phyloP scores from a whole-genome alignment of 2,797 vertebrate genomes.

The Hybognathus amarus region DNA sequence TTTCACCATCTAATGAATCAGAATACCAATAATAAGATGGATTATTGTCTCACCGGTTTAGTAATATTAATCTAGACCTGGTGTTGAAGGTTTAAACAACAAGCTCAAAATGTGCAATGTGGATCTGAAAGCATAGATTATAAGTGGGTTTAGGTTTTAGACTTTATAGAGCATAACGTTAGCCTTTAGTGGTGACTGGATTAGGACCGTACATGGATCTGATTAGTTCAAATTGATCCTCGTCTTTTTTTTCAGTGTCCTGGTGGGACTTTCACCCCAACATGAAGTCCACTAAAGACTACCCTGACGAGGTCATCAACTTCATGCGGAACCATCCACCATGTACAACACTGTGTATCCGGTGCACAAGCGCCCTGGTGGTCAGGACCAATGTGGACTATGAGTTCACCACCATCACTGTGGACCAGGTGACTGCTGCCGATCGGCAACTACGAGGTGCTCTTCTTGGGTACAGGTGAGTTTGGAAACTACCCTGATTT shows the following conservation, averaged over 20 bases:
- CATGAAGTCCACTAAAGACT: constrained; percentile 99
- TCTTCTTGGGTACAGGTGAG: constrained; percentile 97
- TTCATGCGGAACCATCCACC: constrained; percentile 95
- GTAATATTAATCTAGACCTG: background rate
- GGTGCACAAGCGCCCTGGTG: constrained; percentile 94
- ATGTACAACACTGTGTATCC: constrained; percentile 97
- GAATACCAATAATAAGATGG: constrained; percentile 27
- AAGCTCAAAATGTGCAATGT: background rate
- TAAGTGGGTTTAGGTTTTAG: background rate
- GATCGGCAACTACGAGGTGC: constrained; percentile 98
- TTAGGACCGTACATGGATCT: constrained; percentile 7
- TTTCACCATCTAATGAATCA: constrained; percentile 37
- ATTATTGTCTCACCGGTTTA: constrained; percentile 1
- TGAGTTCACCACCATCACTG: constrained; percentile 94
- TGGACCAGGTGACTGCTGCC: constrained; percentile 97
- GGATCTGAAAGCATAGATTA: background rate
- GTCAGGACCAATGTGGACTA: constrained; percentile 94
- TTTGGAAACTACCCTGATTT: background rate
- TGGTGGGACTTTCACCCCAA: constrained; percentile 95
- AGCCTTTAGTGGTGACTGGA: background rate
- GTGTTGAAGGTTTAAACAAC: background rate
- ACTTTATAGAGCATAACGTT: background rate
- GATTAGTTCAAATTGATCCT: background rate
- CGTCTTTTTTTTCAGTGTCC: constrained; percentile 82
- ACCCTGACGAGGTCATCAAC: constrained; percentile 98